Percentiles rank a stretch among this genome's conserved stretches.
Evolutionary conservation across 2,113 vertebrate species (phyloP).

Genomic region (Aldabrachelys gigantea): DNA sequence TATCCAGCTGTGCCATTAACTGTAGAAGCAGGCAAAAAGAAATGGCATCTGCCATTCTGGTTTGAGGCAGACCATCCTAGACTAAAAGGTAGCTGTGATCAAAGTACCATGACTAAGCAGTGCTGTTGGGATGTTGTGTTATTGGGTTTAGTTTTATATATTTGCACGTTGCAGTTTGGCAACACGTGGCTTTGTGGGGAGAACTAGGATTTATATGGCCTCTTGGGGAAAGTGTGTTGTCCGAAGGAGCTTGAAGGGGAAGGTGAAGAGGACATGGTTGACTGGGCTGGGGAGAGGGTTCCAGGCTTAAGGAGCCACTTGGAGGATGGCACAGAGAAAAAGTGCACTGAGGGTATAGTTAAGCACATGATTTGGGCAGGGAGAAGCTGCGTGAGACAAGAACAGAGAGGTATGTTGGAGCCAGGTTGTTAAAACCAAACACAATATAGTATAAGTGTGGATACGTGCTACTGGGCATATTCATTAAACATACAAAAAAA

Average conservation of each 20-base stretch:
- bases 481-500: neutral
- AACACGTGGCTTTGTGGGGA: neutral
- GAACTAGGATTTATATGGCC: neutral
- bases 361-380: neutral
- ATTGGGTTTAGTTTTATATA: neutral
- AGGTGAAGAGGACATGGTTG: neutral
- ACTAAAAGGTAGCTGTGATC: neutral
- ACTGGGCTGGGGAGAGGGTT: neutral
- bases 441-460: fast-evolving
- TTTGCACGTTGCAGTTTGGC: neutral
- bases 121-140: neutral
- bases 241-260: neutral
- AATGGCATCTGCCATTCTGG: neutral
- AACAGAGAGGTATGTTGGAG: neutral
- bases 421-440: neutral
- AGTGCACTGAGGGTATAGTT: neutral
- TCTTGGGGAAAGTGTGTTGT: neutral
- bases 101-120: neutral
- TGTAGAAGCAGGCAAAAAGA: neutral
- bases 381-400: neutral
- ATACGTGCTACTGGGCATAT: neutral
- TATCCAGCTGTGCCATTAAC: fast-evolving
- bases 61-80: neutral
- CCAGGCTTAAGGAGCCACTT: neutral
- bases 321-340: neutral